Evolutionary conservation across 2,797 vertebrate genomes (phyloP), one percentile per base, ranked within the genome.

Genomic region (Bradypodion pumilum): DNA sequence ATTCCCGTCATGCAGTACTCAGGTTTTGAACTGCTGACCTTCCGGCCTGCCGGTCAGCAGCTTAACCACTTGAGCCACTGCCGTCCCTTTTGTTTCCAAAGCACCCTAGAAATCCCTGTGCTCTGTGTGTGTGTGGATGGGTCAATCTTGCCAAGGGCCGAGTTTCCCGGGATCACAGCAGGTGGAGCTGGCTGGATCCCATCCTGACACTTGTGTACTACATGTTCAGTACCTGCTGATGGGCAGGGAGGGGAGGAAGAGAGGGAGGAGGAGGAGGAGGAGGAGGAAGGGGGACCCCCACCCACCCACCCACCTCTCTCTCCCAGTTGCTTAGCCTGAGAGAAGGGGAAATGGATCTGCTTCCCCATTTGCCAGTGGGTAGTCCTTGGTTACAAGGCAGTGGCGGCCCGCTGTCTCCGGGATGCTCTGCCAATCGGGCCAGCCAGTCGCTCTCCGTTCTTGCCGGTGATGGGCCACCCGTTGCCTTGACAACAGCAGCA

Each of bases 401-500:
- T 65, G 62, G 79, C n/a, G n/a, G n/a, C n/a, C n/a, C n/a, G n/a
- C 77, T 81, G 79, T 85, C 74, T 81, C 84, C 52, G 42, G 84
- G 84, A 85, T 81, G 84, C 84, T 85, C 81, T 79, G 84, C 44
- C 65, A 65, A 62, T 62, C 81, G 73, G 84, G 69, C 84, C 73
- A 70, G 79, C 72, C 78, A 37, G 84, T 25, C 77, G 66, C 70
- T 68, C 72, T 63, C 35, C 68, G 35, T 42, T 63, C 65, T 77
- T 76, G 78, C 84, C 81, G n/a, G n/a, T n/a, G 79, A 85, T 74
- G 79, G 84, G 79, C 79, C 74, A 44, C 84, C 84, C 78, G 84
- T 85, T 70, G 84, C 84, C 84, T 68, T 85, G 84, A 79, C 56
- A 85, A 85, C 84, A 85, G 84, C 84, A 85, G 74, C 84, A 85